Evolutionary conservation across 1,140 invertebrate genomes (phyloP).

Genomic region (Trichonephila clavipes): DNA sequence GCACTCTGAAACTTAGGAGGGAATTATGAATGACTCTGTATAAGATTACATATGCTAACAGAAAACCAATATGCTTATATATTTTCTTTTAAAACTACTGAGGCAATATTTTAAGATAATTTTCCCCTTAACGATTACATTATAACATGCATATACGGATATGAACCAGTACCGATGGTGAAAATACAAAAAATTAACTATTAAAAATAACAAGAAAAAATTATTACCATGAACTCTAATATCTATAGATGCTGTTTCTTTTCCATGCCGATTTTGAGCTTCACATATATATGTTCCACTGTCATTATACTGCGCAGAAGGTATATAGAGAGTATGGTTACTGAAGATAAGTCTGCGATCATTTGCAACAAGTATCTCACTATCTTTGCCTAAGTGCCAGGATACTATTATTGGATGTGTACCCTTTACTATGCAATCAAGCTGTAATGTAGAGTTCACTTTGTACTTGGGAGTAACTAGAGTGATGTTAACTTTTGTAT

Average conservation of each 20-base stretch:
- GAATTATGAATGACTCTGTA: too few relatives aligned
- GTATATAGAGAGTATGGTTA: constrained; percentile 86
- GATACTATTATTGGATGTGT: constrained; percentile 44
- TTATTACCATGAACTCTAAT: constrained; percentile 86
- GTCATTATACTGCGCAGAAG: constrained; percentile 85
- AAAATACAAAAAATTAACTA: too few relatives aligned
- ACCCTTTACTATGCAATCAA: constrained; percentile 72
- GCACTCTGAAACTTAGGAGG: too few relatives aligned
- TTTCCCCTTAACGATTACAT: too few relatives aligned
- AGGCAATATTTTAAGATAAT: too few relatives aligned
- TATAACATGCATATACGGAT: too few relatives aligned
- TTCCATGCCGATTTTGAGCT: constrained; percentile 87
- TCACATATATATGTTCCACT: constrained; percentile 90
- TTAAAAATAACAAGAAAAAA: background rate
- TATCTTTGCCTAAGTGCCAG: constrained; percentile 57
- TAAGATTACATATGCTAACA: too few relatives aligned
- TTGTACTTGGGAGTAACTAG: constrained; percentile 64
- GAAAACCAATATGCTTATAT: too few relatives aligned
- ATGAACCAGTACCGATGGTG: too few relatives aligned
- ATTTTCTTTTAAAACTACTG: too few relatives aligned
- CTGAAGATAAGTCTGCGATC: constrained; percentile 72
- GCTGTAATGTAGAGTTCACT: constrained; percentile 67
- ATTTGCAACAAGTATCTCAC: constrained; percentile 1
- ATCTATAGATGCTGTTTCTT: constrained; percentile 84
- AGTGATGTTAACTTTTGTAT: constrained; percentile 65